These are phyloP conservation scores for Puma concolor DNA, from an alignment of 2,113 vertebrate genomes.

Conservation along the genomic window DNA sequence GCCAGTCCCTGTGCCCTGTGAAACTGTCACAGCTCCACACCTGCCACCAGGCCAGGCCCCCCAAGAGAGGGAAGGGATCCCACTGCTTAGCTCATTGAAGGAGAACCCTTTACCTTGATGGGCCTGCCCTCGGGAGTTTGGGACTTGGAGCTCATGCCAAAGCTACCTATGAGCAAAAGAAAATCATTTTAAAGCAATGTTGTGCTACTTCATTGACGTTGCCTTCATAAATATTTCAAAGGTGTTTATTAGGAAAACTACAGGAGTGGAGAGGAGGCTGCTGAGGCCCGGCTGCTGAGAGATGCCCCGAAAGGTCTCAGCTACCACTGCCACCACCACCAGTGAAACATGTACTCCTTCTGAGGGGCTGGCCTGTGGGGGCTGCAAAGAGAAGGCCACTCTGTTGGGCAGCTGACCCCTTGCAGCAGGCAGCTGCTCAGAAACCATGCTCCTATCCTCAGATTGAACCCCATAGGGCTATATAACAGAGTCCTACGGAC, in stretches of 20 bases:
- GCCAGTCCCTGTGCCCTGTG: not conserved
- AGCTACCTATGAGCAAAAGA: not conserved
- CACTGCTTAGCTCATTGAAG: not conserved
- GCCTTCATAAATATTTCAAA: constrained; percentile 73
- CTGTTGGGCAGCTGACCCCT: not conserved
- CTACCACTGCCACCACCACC: not conserved
- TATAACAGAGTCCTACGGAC: not conserved
- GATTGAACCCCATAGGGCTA: not conserved
- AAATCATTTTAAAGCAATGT: constrained; percentile 43
- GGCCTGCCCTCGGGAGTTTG: not conserved
- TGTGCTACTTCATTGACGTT: constrained; percentile 41
- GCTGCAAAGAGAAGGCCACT: not conserved
- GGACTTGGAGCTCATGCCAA: not conserved
- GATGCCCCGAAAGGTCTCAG: not conserved
- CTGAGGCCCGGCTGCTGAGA: not conserved
- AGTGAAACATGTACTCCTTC: not conserved
- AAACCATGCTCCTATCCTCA: not conserved
- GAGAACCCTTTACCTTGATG: not conserved
- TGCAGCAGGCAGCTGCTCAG: not conserved
- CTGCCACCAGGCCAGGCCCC: not conserved
- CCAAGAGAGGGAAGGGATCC: not conserved
- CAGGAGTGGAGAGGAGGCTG: constrained; percentile 39
- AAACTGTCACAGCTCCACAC: not conserved
- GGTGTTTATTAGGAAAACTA: constrained; percentile 72
- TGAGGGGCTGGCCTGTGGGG: not conserved